These are phyloP conservation scores for Drosophila kohkoa DNA, from an alignment of 1,140 invertebrate genomes.

Conservation along the genomic window DNA sequence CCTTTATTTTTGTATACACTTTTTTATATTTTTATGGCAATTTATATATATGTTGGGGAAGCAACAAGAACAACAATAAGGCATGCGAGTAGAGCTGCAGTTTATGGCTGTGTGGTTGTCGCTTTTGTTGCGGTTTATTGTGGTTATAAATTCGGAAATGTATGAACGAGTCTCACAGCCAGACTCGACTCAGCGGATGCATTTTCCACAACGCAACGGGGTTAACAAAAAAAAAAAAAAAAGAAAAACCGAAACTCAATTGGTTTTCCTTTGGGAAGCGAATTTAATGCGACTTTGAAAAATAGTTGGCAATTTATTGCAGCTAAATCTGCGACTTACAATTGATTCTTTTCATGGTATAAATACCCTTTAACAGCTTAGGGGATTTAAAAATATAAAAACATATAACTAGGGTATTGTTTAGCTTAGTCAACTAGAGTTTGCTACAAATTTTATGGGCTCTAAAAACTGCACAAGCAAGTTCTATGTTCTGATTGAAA, in stretches of 20 bases:
- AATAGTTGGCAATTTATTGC: background rate
- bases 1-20: constrained; percentile 20
- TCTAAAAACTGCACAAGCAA: background rate
- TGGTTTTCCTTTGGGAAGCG: background rate
- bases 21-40: constrained; percentile 64
- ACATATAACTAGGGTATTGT: background rate
- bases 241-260: background rate
- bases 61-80: constrained; percentile 24
- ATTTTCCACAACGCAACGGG: constrained; percentile 1
- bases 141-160: constrained; percentile 49
- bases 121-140: constrained; percentile 50
- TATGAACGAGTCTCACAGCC: background rate
- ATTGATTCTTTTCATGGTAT: background rate
- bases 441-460: background rate
- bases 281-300: constrained; percentile 14
- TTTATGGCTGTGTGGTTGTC: constrained; percentile 47
- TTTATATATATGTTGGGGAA: constrained; percentile 64
- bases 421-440: background rate
- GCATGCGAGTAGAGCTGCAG: constrained; percentile 23
- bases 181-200: constrained; percentile 9
- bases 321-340: background rate
- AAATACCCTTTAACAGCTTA: background rate
- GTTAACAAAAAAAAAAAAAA: background rate
- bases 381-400: background rate
- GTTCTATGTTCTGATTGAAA: background rate